Base-by-base conservation (phyloP, 2,888 invertebrate species). In the Andrena minutula region DNA sequence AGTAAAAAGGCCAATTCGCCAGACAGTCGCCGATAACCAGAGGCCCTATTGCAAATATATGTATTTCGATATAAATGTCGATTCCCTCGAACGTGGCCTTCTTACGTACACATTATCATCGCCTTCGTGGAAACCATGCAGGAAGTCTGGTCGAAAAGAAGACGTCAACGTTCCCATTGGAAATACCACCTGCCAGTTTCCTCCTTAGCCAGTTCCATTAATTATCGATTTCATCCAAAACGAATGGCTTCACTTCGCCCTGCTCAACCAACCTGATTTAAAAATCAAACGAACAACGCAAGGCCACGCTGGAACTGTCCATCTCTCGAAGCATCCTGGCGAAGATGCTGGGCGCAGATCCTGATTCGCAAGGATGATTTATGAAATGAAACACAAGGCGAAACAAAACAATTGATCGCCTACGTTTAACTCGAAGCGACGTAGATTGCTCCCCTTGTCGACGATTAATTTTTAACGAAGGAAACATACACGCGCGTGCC, bases 1-100 rank as follows among this genome's bases (percentile, higher is more conserved):
- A 41, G 63, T 61, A 26, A 53, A 84, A 84, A 71, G 60, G 7
- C 20, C 8, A 32, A 73, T 76, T 61, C 20, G 32, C 41, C 30
- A 12, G 58, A 2, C 26, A 28, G 56, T 28, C 5, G 10, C n/a
- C 20, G 16, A 58, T 69, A 53, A 32, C 12, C 35, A 2, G 28
- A 20, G 56, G 60, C 7, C 3, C 28, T 4, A n/a, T 49, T 35
- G n/a, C 10, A 61, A 61, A 79, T 20, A 74, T 10, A 35, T 20
- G 41, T 41, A 5, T 49, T 74, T 30, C 10, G 20, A 56, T 66
- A 28, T 10, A 51, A 79, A 49, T 30, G 20, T 30, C 10, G 6
- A 58, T 49, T 41, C 23, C n/a, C 20, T 7, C 2, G 8, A 49
- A 30, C 12, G 20, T 64, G 32, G 26, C 30, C 64, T 32, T 72